Evolutionary conservation across 2,888 invertebrate species (phyloP).

Genomic region (Hyles lineata): DNA sequence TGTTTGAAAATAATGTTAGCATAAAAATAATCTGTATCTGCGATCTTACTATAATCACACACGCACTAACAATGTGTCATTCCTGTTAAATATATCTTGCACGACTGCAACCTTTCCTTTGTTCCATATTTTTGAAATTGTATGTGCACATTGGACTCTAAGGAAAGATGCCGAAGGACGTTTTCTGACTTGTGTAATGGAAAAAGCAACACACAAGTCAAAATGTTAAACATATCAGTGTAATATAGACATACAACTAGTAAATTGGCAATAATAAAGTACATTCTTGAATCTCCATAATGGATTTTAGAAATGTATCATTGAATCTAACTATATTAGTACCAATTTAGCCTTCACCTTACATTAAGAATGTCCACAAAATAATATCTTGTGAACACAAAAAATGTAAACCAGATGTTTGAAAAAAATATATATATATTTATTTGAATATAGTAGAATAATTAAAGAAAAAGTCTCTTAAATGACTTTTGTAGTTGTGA

Average conservation of each 20-base stretch:
- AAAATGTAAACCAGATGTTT: constrained; percentile 42
- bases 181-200: constrained; percentile 3
- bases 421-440: neutral
- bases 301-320: constrained; percentile 17
- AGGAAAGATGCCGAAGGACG: constrained; percentile 18
- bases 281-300: constrained; percentile 30
- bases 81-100: constrained; percentile 65
- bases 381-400: constrained; percentile 48
- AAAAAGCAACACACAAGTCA: constrained; percentile 49
- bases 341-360: constrained; percentile 72
- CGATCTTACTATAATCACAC: constrained; percentile 68
- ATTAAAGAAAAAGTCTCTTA: neutral
- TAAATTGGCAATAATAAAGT: constrained; percentile 51
- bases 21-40: constrained; percentile 49
- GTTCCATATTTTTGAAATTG: constrained; percentile 42
- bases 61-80: constrained; percentile 76
- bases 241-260: constrained; percentile 65
- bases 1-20: constrained; percentile 11
- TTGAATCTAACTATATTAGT: constrained; percentile 38
- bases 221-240: constrained; percentile 62
- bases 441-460: neutral
- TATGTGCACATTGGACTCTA: constrained; percentile 27
- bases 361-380: constrained; percentile 57
- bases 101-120: constrained; percentile 36
- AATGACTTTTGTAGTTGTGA: neutral